Base-by-base conservation (phyloP, 2,113 vertebrate species). In the Engraulis encrasicolus region DNA sequence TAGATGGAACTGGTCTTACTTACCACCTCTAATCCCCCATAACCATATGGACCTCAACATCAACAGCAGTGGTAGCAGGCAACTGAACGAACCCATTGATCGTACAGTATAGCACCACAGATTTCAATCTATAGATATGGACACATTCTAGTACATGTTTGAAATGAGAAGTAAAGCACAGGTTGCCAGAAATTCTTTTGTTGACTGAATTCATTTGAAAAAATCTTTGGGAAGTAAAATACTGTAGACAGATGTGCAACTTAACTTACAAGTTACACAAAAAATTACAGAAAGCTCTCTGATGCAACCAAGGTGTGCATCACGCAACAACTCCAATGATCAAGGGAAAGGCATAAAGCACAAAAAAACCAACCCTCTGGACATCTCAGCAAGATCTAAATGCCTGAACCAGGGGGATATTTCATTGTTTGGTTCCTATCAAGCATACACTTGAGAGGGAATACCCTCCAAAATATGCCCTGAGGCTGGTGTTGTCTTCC, bases 21-120 rank as follows among this genome's bases (percentile, higher is more conserved):
- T 36, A 74, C n/a, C n/a, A n/a, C 89, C 89, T 91, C 82, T 92
- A 89, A 86, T 78, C 54, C 50, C 83, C 90, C 91, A 90, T 92
- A 89, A 88, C 82, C 90, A 89, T 89, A 78, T 78, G 87, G 87
- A 23, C 31, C 20, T 50, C 36, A 58, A 61, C 38, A 79, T 79
- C 36, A 38, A 17, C 12, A 34, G 1, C 66, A 17, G 31, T 31
- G 17, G 66, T 12, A 74, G 27, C 23, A 74, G 15, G 31, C 14
- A 34, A 15, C 31, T 6, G 27, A 5, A 7, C 7, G 5, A 58
- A 58, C 11, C 11, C 12, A 74, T 74, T 74, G 66, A 45, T 34
- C 1, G 12, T 15, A 34, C 17, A 34, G 15, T 15, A 17, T 74
- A 34, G 23, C 66, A 74, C 31, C 66, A 31, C 27, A 71, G 11